These are phyloP conservation scores for Venusia cambrica DNA, from an alignment of 2,888 invertebrate genomes.

Conservation along the genomic window DNA sequence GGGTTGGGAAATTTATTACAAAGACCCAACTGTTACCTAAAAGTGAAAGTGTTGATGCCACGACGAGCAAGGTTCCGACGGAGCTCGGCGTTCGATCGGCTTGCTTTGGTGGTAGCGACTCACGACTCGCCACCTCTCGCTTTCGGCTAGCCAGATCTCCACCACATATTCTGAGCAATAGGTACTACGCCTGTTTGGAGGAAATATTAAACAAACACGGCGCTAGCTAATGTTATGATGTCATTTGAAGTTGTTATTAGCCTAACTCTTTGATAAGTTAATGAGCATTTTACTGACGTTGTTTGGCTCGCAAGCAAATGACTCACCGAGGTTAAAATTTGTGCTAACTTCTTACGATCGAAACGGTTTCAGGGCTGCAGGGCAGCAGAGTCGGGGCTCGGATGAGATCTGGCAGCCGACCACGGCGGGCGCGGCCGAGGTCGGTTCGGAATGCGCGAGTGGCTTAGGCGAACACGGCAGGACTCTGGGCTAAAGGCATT, in stretches of 20 bases:
- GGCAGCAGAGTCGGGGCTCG: constrained; percentile 16
- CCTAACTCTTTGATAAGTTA: constrained; percentile 8
- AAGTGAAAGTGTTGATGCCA: constrained; percentile 34
- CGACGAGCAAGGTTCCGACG: constrained; percentile 21
- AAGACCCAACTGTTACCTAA: constrained; percentile 40
- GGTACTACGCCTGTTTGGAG: constrained; percentile 23
- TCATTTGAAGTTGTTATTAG: constrained; percentile 8
- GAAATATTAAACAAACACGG: constrained; percentile 22
- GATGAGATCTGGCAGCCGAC: constrained; percentile 26
- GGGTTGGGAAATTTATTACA: constrained; percentile 28
- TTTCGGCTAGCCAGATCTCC: constrained; percentile 22
- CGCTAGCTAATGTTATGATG: constrained; percentile 15
- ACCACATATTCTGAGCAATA: constrained; percentile 12
- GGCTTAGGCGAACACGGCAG: constrained; percentile 35
- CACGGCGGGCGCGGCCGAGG: constrained; percentile 26
- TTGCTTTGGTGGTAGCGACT: no score
- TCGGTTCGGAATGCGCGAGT: constrained; percentile 19
- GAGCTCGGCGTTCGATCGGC: constrained; percentile 15
- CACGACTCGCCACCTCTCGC: constrained; percentile 15
- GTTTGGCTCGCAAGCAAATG: constrained; percentile 41
- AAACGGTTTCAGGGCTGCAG: constrained; percentile 16
- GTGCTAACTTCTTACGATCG: constrained; percentile 22
- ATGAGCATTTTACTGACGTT: constrained; percentile 29
- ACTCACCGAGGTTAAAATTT: constrained; percentile 43
- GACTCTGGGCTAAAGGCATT: constrained; percentile 65